phyloP scores from a whole-genome alignment of 2,113 vertebrate species.

The Pogonocichla stellata region DNA sequence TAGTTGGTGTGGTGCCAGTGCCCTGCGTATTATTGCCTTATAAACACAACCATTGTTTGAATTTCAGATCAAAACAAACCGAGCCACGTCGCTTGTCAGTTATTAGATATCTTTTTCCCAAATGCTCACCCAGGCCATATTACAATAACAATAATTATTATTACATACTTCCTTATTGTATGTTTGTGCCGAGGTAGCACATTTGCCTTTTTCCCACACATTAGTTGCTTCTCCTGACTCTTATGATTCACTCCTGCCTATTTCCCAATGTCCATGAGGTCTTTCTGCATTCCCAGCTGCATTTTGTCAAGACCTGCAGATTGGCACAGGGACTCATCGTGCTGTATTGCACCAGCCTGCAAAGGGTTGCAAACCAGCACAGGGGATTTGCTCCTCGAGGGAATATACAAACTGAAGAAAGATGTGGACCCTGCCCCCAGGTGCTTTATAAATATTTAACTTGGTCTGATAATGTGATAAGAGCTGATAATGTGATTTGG shows the following conservation, averaged over 20 bases:
- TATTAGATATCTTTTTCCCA: slow-evolving; percentile 70
- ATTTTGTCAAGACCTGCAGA: slow-evolving; percentile 30
- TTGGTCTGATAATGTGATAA: slow-evolving; percentile 6
- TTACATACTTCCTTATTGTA: slow-evolving; percentile 71
- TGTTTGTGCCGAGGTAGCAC: slow-evolving; percentile 61
- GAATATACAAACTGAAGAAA: not conserved
- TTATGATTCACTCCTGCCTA: slow-evolving; percentile 54
- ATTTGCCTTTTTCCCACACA: slow-evolving; percentile 71
- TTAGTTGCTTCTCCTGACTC: slow-evolving; percentile 56
- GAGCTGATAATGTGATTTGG: not conserved
- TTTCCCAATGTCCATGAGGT: slow-evolving; percentile 53
- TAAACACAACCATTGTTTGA: slow-evolving; percentile 70
- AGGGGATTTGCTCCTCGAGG: not conserved
- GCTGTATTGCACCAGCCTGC: not conserved
- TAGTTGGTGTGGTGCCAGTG: slow-evolving; percentile 59
- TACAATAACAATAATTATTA: slow-evolving; percentile 75
- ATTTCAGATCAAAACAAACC: slow-evolving; percentile 70
- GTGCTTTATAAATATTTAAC: slow-evolving; percentile 63
- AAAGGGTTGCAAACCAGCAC: not conserved
- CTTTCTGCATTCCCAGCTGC: not conserved
- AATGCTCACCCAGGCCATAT: slow-evolving; percentile 55
- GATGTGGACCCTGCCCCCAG: slow-evolving; percentile 12
- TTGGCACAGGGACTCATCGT: not conserved
- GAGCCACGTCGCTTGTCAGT: slow-evolving; percentile 59
- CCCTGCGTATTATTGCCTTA: slow-evolving; percentile 63